Base-by-base conservation (phyloP, 2,797 vertebrate genomes). In the Phoeniculus purpureus region DNA sequence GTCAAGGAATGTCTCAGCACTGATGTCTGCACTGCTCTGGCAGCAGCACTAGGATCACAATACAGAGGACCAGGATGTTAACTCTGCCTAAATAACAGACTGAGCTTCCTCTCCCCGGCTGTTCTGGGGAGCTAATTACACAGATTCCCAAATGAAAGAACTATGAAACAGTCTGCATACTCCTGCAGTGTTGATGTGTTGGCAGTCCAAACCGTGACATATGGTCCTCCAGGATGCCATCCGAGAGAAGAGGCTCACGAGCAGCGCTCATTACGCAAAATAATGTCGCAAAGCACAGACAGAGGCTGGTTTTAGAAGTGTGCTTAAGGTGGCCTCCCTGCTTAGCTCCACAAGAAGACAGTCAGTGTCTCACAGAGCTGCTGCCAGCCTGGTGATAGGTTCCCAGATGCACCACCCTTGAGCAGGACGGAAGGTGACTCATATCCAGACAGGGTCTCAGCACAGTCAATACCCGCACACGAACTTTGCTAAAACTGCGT, bases 31-130 rank as follows among this genome's bases (percentile, higher is more conserved):
- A 48, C 43, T 7, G n/a, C 74, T 84, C 77, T 86, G 84, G 85
- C 83, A 85, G 79, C 84, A 87, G 84, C 1, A 0, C 48, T 77
- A 32, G 81, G 89, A 96, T 92, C 81, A 91, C 93, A 95, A 83
- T 81, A 93, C 60, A 65, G 93, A 92, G 94, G 92, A 92, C 48
- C 79, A 95, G 93, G 86, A 85, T 83, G 91, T 94, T 86, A 96
- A 95, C 94, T 94, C 93, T 94, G 85, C 84, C 92, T 92, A 94
- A 96, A 96, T 96, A 95, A 95, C 95, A 96, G 92, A 91, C 94
- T 56, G n/a, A 62, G 3, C 68, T 95, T 95, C 92, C 93, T 95
- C 81, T 29, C 43, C 72, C 92, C 83, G 61, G 81, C 95, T 95
- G 92, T 94, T 96, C 93, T 90, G 84, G 79, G 86, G 68, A 96